Percentiles rank a stretch among this genome's conserved stretches.
Evolutionary conservation across 2,888 invertebrate species (phyloP).

Genomic region (Callosobruchus maculatus): DNA sequence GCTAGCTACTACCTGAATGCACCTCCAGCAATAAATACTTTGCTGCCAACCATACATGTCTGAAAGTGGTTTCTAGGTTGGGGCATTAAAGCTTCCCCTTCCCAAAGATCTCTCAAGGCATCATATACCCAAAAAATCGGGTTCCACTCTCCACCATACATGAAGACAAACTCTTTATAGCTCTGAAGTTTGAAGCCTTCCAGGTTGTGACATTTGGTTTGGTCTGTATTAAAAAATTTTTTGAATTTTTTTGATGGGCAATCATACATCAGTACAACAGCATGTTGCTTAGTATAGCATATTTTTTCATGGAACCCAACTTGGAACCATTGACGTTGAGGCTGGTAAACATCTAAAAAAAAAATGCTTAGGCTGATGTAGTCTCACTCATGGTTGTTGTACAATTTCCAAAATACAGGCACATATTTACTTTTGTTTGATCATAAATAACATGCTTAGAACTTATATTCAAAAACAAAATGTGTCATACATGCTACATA

Average conservation of each 20-base stretch:
- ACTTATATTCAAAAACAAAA: too few species aligned
- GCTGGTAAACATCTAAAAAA: slow-evolving; percentile 25
- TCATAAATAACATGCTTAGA: too few species aligned
- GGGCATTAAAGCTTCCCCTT: slow-evolving; percentile 36
- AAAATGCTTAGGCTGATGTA: background rate
- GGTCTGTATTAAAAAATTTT: slow-evolving; percentile 21
- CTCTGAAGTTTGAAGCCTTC: slow-evolving; percentile 36
- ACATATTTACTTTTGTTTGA: too few species aligned
- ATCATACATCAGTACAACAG: slow-evolving; percentile 5
- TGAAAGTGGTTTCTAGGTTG: slow-evolving; percentile 43
- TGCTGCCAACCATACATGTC: slow-evolving; percentile 37
- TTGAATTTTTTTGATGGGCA: slow-evolving; percentile 12
- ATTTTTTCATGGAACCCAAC: slow-evolving; percentile 21
- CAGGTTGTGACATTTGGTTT: slow-evolving; percentile 26
- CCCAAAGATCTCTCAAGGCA: slow-evolving; percentile 38
- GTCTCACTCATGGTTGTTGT: too few species aligned
- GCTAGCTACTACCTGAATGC: slow-evolving; percentile 5
- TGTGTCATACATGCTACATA: too few species aligned
- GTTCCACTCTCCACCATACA: slow-evolving; percentile 47
- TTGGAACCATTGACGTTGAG: slow-evolving; percentile 27
- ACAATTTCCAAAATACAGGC: too few species aligned
- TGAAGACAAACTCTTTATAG: slow-evolving; percentile 40
- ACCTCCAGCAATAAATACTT: slow-evolving; percentile 41
- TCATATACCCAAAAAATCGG: slow-evolving; percentile 41
- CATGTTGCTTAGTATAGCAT: slow-evolving; percentile 7